phyloP scores from a whole-genome alignment of 2,888 invertebrate species.

The Papilio gigon region DNA sequence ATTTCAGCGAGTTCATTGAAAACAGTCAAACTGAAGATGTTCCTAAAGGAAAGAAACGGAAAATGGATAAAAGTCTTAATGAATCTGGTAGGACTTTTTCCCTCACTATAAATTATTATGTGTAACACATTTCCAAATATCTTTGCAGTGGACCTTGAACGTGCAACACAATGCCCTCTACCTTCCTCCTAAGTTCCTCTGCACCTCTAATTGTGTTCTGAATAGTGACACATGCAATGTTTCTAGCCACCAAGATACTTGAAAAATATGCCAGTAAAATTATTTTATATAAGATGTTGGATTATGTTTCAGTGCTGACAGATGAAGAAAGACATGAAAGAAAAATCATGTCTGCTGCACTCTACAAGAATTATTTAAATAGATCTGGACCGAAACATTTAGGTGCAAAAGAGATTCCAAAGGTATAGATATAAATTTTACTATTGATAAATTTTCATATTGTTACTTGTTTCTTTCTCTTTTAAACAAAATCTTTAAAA shows the following conservation, averaged over 20 bases:
- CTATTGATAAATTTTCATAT: not conserved
- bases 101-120: not conserved
- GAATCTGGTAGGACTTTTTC: slow-evolving; percentile 63
- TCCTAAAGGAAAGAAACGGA: slow-evolving; percentile 52
- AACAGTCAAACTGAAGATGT: slow-evolving; percentile 46
- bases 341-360: slow-evolving; percentile 83
- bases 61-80: slow-evolving; percentile 65
- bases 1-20: slow-evolving; percentile 62
- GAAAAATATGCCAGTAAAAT: not conserved
- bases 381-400: slow-evolving; percentile 91
- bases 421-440: slow-evolving; percentile 21
- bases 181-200: no score
- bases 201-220: no score
- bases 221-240: no score
- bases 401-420: slow-evolving; percentile 91
- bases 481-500: not conserved
- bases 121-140: no score
- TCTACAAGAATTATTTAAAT: slow-evolving; percentile 90
- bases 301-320: slow-evolving; percentile 64
- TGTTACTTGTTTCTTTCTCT: not conserved
- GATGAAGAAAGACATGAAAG: slow-evolving; percentile 88
- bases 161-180: no score
- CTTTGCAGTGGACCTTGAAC: no score
- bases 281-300: not conserved
- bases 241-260: no score